Evolutionary conservation across 2,888 invertebrate genomes (phyloP), one percentile per base, ranked within the genome.

Genomic region (Flabesymbios commensalis): DNA sequence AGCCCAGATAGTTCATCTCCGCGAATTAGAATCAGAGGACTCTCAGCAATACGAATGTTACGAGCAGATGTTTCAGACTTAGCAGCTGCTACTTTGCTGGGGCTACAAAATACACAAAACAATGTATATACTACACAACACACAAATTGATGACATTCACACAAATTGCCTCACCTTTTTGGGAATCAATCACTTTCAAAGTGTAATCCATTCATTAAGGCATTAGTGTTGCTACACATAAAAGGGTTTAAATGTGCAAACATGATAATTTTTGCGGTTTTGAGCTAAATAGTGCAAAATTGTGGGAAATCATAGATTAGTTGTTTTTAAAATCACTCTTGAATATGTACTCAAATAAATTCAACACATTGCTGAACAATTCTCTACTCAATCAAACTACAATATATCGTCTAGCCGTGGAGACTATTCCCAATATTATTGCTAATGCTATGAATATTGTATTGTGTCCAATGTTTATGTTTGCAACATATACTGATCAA

Each of bases 11-110:
- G 43, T n/a, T 68, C 67, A 28, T 69, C 69, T 7, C 61, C 63
- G 29, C 67, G 43, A 24, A 80, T 78, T 29, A 80, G 67, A 10
- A 80, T 76, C 45, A 80, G 70, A 3, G 80, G 80, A 60, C 75
- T 77, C 61, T 79, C 79, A 3, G 67, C 67, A 3, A 65, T 63
- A 3, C 69, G 59, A 22, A 65, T 69, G 22, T 60, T 61, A 45
- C 67, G 36, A 24, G 49, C 42, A 14, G 31, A 28, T 26, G 57
- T 56, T 17, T 65, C 65, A 4, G 49, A 10, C 33, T 62, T 64
- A 17, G 33, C 22, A 1, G 42, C 19, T 17, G 28, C 36, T n/a
- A 53, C 58, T 29, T 48, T 62, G 24, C 29, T 29, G n/a, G 52
- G 43, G 7, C 57, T 61, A 36, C 39, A 31, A n/a, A 28, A 2